Evolutionary conservation across 2,113 vertebrate genomes (phyloP).

Genomic region (Gobiocypris rarus): DNA sequence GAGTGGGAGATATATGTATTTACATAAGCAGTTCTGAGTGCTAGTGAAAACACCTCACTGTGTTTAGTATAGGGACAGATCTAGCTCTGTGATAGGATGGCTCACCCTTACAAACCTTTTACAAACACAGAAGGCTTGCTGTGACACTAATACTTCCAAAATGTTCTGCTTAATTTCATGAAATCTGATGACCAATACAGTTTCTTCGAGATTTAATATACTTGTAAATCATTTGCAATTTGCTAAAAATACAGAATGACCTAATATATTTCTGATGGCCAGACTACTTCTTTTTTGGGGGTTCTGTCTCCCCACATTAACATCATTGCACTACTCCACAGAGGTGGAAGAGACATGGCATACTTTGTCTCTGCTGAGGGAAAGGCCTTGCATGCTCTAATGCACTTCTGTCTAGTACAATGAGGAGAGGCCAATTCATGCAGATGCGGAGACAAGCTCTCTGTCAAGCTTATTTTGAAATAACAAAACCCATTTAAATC

Average conservation of each 20-base stretch:
- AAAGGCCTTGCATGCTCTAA: constrained; percentile 37
- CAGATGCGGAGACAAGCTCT: constrained; percentile 13
- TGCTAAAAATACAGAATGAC: background rate
- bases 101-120: constrained; percentile 48
- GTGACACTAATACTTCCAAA: constrained; percentile 26
- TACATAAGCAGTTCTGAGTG: no score
- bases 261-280: background rate
- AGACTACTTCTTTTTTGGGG: constrained; percentile 13
- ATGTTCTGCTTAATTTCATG: background rate
- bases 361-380: constrained; percentile 37
- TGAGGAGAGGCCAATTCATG: constrained; percentile 31
- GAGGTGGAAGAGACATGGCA: constrained; percentile 23
- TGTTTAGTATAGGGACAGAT: no score
- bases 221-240: background rate
- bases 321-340: constrained; percentile 23
- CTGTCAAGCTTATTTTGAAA: constrained; percentile 11
- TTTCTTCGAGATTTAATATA: background rate
- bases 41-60: no score
- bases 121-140: constrained; percentile 57
- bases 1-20: no score
- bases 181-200: background rate
- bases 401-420: constrained; percentile 50
- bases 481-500: background rate
- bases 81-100: constrained; percentile 39
- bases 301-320: constrained; percentile 9